These are phyloP conservation scores for Platyura marginata DNA, from an alignment of 1,140 invertebrate species.

Conservation along the genomic window DNA sequence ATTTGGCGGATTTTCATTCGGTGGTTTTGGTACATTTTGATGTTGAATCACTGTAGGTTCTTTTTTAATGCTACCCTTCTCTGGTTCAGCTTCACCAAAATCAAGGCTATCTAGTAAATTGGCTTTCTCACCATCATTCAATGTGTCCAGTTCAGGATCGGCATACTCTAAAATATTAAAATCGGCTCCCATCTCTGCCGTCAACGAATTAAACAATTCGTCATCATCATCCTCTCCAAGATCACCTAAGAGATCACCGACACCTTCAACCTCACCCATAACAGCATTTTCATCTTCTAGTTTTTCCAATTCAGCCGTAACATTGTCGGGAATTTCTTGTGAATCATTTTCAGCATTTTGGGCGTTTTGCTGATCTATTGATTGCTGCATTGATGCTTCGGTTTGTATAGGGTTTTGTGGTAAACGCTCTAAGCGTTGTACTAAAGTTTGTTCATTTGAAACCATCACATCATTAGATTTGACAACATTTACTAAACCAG, in stretches of 20 bases:
- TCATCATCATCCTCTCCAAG: slow-evolving; percentile 76
- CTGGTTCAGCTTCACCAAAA: slow-evolving; percentile 45
- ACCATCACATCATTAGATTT: not conserved
- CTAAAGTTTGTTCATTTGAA: not conserved
- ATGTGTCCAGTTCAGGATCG: slow-evolving; percentile 77
- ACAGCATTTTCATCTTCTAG: slow-evolving; percentile 44
- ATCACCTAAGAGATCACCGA: slow-evolving; percentile 59
- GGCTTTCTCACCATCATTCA: slow-evolving; percentile 49
- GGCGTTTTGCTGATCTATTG: not conserved
- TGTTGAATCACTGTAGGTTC: not conserved
- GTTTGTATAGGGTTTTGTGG: not conserved
- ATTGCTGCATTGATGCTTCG: not conserved
- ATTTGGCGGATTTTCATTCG: not conserved
- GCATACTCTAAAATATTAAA: slow-evolving; percentile 93
- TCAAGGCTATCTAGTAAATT: slow-evolving; percentile 61
- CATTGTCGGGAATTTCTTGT: slow-evolving; percentile 57
- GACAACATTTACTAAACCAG: not conserved
- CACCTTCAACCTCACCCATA: slow-evolving; percentile 52
- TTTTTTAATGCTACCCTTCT: slow-evolving; percentile 27
- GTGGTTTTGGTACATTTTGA: not conserved
- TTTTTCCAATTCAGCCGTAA: slow-evolving; percentile 59
- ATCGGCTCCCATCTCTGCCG: slow-evolving; percentile 77
- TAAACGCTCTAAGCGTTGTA: not conserved
- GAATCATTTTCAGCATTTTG: not conserved
- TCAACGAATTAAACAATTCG: slow-evolving; percentile 46